Evolutionary conservation across 2,888 invertebrate species (phyloP), one percentile per base, ranked within the genome.

Genomic region (Drosophila rellima): DNA sequence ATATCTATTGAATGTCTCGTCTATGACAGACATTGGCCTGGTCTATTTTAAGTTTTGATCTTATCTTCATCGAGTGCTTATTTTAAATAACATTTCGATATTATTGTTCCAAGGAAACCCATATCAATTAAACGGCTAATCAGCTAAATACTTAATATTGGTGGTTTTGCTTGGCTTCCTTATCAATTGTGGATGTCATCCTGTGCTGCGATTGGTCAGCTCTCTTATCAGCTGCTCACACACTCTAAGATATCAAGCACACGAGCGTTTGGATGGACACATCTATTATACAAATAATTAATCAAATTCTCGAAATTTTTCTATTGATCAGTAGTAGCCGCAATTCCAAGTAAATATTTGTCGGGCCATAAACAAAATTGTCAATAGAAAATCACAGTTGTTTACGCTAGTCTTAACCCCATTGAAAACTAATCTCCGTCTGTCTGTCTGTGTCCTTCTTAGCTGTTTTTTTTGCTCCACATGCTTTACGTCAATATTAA

Each of bases 131-230:
- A 44, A 17, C 26, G 29, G 39, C 33, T 37, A 56, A 56, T 59
- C 54, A 20, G 17, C 2, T 39, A 35, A 3, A 37, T 63, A 64
- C 44, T 64, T 56, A 26, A 47, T n/a, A 10, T 40, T 31, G 37
- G 17, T 47, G 3, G n/a, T 13, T 35, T 47, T 37, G 18, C 39
- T 20, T 37, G 37, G 35, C 5, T 40, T 11, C 7, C 42, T 7
- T 50, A 39, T 64, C 11, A 10, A 31, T 10, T 11, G 4, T 31
- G 35, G 17, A 37, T 50, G 69, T 44, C 56, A 69, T 51, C 13
- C 2, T 11, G 8, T 13, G n/a, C 29, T 65, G 50, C 40, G 35
- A 64, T 74, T 74, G 74, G 69, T 45, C 52, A 51, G 44, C 40
- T 26, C 8, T 2, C 17, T 39, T 61, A 57, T 72, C 72, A 2